Evolutionary conservation across 2,797 vertebrate species (phyloP), one percentile per base, ranked within the genome.

Genomic region (Protonibea diacanthus): DNA sequence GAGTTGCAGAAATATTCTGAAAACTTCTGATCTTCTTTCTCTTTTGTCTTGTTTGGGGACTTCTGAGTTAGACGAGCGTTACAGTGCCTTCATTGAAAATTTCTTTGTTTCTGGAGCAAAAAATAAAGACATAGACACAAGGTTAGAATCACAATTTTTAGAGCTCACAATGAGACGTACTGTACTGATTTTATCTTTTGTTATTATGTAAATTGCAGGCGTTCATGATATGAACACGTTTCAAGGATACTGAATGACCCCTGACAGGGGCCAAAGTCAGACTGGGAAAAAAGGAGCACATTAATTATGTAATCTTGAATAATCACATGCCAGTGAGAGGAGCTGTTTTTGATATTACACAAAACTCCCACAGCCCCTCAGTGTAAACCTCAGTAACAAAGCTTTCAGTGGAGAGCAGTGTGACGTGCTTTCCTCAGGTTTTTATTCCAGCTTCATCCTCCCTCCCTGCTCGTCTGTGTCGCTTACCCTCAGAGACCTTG

Each of bases 401-500:
- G 42, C 64, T 74, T 73, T 45, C 47, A 45, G 44, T 25, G 38
- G 18, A 15, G 66, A 64, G 64, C 55, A 67, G 76, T 59, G 65
- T 80, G 49, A 81, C 66, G 52, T 53, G 60, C 65, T 75, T 84
- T 81, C 60, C 73, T 21, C 62, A 45, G 65, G 29, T 38, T 81
- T 58, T 56, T 12, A 59, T 40, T 76, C 11, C 0, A 25, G 59
- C 76, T 40, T 71, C 44, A 23, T 67, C 38, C 56, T 29, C 49
- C 55, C 49, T 25, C 42, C 61, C 27, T 40, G 67, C 47, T 59
- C 29, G 5, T 67, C 58, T 45, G 61, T 71, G 59, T 53, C 55
- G 27, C 77, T 76, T 21, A 13, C 70, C 81, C 82, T 73, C 65
- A 71, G 80, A 88, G 81, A 80, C 60, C 77, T 47, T 14, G 58